Base-by-base conservation (phyloP, 1,140 invertebrate genomes). In the Lucilia cuprina region DNA sequence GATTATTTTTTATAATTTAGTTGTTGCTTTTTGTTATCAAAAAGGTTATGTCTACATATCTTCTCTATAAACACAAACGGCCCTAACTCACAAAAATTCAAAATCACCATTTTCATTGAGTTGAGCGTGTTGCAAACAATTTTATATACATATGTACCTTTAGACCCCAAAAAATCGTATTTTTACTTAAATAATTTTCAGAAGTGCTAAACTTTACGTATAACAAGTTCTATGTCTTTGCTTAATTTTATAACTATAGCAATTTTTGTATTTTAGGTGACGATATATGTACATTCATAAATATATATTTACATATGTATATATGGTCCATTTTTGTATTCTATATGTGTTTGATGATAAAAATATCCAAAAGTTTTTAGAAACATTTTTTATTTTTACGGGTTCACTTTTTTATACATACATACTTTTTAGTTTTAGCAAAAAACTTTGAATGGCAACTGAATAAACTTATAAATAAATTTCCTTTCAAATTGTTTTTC, bases 291-390 rank as follows among this genome's bases (percentile, higher is more conserved):
- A 30, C 3, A 3, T 30, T 2, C 25, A 30, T 30, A 30, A 2
- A 30, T 3, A 30, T 30, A 30, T 30, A n/a, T n/a, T n/a, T n/a
- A n/a, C n/a, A n/a, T n/a, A n/a, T 14, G 55, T n/a, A 17, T 41
- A 5, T 0, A 7, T 41, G 41, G 5, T 41, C 41, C 41, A 41
- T 41, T 41, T 8, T 25, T 70, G 21, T 70, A 10, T 25, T 70
- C 65, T 70, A 70, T 70, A 21, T 70, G n/a, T 70, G 7, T 70
- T 70, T 70, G 19, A 70, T 70, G 19, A 21, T 70, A 21, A 70
- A 70, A 70, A 70, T 70, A 70, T 70, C 65, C 65, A 70, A 70
- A 70, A 70, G n/a, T 70, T 70, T 70, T 60, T 60, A 60, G 55
- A 12, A n/a, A n/a, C 55, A 60, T 60, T n/a, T 60, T 0, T 60